A percentile compares a stretch with the other conserved stretches of the same genome.
Conservation (phyloP, 2,113 vertebrate species). For the Felis catus region F.catus_Fca126_mat1.0 CM031420.1:48338001-48338500, state of each 20-base stretch:
- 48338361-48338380: constrained; percentile 4
- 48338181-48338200: background rate
- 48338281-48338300: background rate
- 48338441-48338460: background rate
- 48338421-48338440: background rate
- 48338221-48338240: background rate
- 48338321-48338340: background rate
- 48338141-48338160: background rate
- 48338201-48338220: background rate
- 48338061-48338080: too few relatives aligned
- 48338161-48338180: background rate
- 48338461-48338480: background rate
- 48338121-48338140: too few relatives aligned
- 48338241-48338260: background rate
- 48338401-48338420: background rate
- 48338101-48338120: too few relatives aligned
- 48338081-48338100: too few relatives aligned
- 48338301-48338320: background rate
- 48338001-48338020: too few relatives aligned
- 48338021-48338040: too few relatives aligned
- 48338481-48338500: background rate
- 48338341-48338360: background rate
- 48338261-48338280: background rate
- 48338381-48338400: background rate
- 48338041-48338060: too few relatives aligned